These are phyloP conservation scores for Plagodis pulveraria DNA, from an alignment of 2,888 invertebrate genomes.

Conservation along the genomic window DNA sequence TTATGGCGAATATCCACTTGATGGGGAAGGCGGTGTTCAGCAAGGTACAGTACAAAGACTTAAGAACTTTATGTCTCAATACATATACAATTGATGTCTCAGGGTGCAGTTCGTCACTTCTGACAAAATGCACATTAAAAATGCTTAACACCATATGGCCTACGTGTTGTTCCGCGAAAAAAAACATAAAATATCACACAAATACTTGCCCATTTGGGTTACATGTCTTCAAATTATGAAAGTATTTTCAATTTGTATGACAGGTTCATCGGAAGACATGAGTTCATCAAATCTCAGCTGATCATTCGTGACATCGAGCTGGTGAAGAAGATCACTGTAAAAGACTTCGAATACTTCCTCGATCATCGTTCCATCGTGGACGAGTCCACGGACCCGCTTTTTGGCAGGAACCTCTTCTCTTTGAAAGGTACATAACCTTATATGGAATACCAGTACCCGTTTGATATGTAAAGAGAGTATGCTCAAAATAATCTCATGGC, in stretches of 20 bases:
- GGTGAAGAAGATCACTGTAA: constrained; percentile 76
- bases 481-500: too few relatives aligned
- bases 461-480: too few relatives aligned
- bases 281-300: constrained; percentile 63
- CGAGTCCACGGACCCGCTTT: constrained; percentile 71
- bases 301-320: constrained; percentile 76
- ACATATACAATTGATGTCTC: too few relatives aligned
- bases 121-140: too few relatives aligned
- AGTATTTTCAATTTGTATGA: neutral
- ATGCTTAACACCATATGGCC: too few relatives aligned
- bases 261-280: constrained; percentile 77
- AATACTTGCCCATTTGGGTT: neutral
- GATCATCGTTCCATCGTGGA: constrained; percentile 71
- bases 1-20: too few relatives aligned
- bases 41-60: too few relatives aligned
- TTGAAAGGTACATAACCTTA: constrained; percentile 62
- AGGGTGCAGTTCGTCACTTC: too few relatives aligned
- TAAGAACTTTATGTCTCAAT: too few relatives aligned
- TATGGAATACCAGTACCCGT: too few relatives aligned
- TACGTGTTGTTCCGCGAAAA: neutral
- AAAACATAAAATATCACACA: too few relatives aligned
- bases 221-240: neutral
- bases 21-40: too few relatives aligned
- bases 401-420: constrained; percentile 74
- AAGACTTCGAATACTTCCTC: constrained; percentile 82